These are phyloP conservation scores for Megamerina dolium DNA, from an alignment of 2,888 invertebrate genomes.

Conservation along the genomic window DNA sequence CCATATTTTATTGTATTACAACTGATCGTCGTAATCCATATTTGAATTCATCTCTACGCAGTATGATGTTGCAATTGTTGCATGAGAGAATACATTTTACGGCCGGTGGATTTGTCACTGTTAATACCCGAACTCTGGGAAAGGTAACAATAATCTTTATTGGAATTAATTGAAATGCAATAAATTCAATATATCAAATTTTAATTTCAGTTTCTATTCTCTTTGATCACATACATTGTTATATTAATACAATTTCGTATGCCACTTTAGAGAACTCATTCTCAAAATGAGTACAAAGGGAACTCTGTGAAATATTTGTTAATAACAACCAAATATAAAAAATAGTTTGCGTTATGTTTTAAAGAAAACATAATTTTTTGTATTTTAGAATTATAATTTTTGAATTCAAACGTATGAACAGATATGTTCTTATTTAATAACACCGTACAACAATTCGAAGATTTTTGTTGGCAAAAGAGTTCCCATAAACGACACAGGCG, in stretches of 20 bases:
- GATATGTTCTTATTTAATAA: too few species aligned
- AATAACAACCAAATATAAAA: too few species aligned
- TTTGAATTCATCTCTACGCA: constrained; percentile 22
- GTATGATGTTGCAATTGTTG: constrained; percentile 27
- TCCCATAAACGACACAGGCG: too few species aligned
- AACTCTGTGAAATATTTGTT: too few species aligned
- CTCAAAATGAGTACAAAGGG: too few species aligned
- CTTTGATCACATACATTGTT: constrained; percentile 31
- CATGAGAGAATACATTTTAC: constrained; percentile 30
- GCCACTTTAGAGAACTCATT: constrained; percentile 23
- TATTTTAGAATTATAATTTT: too few species aligned
- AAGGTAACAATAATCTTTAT: constrained; percentile 23
- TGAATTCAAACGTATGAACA: too few species aligned
- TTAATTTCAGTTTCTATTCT: constrained; percentile 30
- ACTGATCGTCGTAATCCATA: constrained; percentile 23
- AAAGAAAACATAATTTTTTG: too few species aligned
- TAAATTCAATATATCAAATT: not conserved
- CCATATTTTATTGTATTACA: constrained; percentile 17
- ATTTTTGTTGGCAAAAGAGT: too few species aligned
- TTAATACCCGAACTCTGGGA: constrained; percentile 31
- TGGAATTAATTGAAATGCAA: constrained; percentile 4
- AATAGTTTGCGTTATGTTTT: too few species aligned
- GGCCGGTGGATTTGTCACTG: constrained; percentile 31
- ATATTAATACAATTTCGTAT: constrained; percentile 38
- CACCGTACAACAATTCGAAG: too few species aligned